Evolutionary conservation across 2,888 invertebrate genomes (phyloP), one percentile per base, ranked within the genome.

Genomic region (Gymnoscelis rufifasciata): DNA sequence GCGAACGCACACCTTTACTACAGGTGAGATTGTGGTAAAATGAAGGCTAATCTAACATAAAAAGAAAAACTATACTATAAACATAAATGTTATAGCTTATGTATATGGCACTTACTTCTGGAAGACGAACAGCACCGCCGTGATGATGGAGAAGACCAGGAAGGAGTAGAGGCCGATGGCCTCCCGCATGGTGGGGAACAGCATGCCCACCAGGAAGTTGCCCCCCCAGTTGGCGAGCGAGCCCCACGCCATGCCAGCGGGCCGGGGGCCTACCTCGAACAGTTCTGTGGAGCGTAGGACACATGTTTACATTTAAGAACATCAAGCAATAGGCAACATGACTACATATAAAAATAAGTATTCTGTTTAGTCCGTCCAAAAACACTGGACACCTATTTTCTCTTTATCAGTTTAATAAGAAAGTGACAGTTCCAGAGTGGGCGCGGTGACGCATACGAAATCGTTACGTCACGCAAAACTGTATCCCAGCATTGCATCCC

Each of bases 221-320:
- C 95, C 95, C 0, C 91, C 90, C 97, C 97, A 97, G 74, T 96
- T 97, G 50, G 92, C 90, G 62, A 95, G 90, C 51, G 95, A 95
- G 30, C 96, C 96, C 74, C 95, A 89, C 36, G 96, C 92, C 95
- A 96, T 96, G 40, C 94, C 95, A 12, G 92, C 92, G 0, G 95
- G 92, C n/a, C 95, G 90, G 0, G 96, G 94, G 0, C 93, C 93
- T 49, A 95, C 93, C 67, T 95, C 95, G 70, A 96, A 95, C 42
- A 96, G 74, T 82, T 97, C 96, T 81, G 84, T 19, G 15, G 33
- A 19, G 2, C 8, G 10, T 19, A 29, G n/a, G 2, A 24, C 38
- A 8, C 5, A 33, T 15, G n/a, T 3, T 1, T 36, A 8, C 1
- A 26, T 13, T 8, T 10, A 3, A 28, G 8, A 10, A 8, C 3